Percentiles rank a stretch among this genome's conserved stretches.
Evolutionary conservation across 2,797 vertebrate species (phyloP).

Genomic region (Chloroceryle inda): DNA sequence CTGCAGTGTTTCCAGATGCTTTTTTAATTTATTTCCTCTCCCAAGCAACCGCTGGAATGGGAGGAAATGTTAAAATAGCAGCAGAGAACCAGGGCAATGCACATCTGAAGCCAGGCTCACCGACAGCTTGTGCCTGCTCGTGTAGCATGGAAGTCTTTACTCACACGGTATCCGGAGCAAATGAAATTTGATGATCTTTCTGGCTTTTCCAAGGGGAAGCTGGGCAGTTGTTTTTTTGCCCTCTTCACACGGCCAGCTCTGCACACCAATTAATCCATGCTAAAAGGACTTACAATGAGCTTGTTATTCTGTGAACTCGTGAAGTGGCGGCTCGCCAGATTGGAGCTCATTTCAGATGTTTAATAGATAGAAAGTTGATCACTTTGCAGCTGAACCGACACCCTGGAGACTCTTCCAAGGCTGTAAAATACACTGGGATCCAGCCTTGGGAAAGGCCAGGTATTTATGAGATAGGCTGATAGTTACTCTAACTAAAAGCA

Average conservation of each 20-base stretch:
- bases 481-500: not conserved
- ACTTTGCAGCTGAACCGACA: conserved; percentile 14
- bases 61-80: conserved; percentile 32
- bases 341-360: conserved; percentile 39
- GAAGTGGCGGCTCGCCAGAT: not conserved
- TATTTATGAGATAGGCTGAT: not conserved
- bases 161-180: not conserved
- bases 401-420: conserved; percentile 16
- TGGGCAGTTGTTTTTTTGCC: conserved; percentile 10
- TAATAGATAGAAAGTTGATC: conserved; percentile 66
- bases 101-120: not conserved
- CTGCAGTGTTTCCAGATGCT: conserved; percentile 38
- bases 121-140: not conserved
- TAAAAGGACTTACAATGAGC: conserved; percentile 31
- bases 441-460: not conserved
- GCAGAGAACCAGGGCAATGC: not conserved
- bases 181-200: conserved; percentile 15
- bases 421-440: conserved; percentile 22
- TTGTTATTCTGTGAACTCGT: conserved; percentile 15
- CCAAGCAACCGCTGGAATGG: not conserved
- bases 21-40: conserved; percentile 11
- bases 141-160: not conserved
- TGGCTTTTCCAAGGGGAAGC: not conserved
- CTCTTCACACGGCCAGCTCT: conserved; percentile 7
- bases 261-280: conserved; percentile 27